Evolutionary conservation across 2,888 invertebrate species (phyloP).

Genomic region (Xestia xanthographa): DNA sequence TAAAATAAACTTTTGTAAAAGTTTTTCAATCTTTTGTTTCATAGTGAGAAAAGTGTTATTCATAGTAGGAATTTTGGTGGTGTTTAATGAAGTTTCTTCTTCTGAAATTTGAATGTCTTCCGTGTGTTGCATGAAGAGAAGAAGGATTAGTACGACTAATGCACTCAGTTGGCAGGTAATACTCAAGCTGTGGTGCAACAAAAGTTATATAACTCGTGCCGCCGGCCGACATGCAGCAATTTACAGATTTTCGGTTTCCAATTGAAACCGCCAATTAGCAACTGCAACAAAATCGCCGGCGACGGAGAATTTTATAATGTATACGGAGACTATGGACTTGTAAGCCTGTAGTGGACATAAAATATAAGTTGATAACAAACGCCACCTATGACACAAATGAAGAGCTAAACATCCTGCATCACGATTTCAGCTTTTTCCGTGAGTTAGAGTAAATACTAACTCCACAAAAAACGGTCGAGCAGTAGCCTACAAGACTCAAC

Average conservation of each 20-base stretch:
- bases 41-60: background rate
- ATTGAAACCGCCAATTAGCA: background rate
- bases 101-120: background rate
- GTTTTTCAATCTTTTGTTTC: background rate
- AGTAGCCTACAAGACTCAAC: no score
- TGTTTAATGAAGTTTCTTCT: background rate
- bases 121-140: background rate
- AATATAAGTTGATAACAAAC: no score
- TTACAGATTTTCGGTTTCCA: background rate
- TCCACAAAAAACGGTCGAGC: no score
- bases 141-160: background rate
- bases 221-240: background rate
- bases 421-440: no score
- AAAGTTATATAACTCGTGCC: background rate
- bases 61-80: background rate
- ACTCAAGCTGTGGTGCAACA: background rate
- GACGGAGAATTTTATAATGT: background rate
- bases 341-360: no score
- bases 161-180: background rate
- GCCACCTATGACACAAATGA: no score
- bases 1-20: no score
- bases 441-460: no score
- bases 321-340: background rate
- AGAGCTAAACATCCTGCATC: no score
- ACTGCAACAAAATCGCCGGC: background rate